Percentiles rank a stretch among this genome's conserved stretches.
Evolutionary conservation across 1,140 invertebrate genomes (phyloP).

Genomic region (Vanessa atalanta): DNA sequence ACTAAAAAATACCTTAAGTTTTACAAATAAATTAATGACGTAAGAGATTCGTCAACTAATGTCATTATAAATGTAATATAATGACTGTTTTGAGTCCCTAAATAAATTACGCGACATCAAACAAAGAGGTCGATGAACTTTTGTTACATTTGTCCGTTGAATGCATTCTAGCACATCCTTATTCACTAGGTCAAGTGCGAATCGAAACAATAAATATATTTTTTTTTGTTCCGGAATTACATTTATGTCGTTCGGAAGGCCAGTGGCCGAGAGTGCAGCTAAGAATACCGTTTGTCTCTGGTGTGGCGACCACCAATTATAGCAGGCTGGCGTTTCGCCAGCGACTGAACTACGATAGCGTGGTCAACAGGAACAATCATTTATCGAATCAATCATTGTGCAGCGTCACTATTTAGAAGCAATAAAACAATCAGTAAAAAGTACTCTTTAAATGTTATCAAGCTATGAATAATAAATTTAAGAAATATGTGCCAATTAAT

Average conservation of each 20-base stretch:
- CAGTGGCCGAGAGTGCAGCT: constrained; percentile 74
- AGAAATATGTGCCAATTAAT: not conserved
- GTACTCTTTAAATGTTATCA: constrained; percentile 14
- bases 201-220: constrained; percentile 47
- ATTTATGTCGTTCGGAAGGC: constrained; percentile 67
- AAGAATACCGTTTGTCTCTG: constrained; percentile 75
- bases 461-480: constrained; percentile 7
- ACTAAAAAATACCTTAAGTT: too few relatives aligned
- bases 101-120: constrained; percentile 13
- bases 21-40: too few relatives aligned
- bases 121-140: constrained; percentile 32
- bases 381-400: constrained; percentile 67
- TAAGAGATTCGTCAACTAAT: too few relatives aligned
- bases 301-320: constrained; percentile 76
- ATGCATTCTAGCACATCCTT: constrained; percentile 47
- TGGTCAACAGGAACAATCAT: constrained; percentile 66
- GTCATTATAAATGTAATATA: not conserved
- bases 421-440: constrained; percentile 20
- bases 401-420: constrained; percentile 11
- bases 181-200: constrained; percentile 75
- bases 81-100: not conserved
- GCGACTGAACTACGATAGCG: constrained; percentile 50
- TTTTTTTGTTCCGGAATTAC: constrained; percentile 62
- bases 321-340: constrained; percentile 74
- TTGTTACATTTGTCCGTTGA: constrained; percentile 37